Evolutionary conservation across 1,140 invertebrate species (phyloP), one percentile per base, ranked within the genome.

Genomic region (Ceratina australensis): DNA sequence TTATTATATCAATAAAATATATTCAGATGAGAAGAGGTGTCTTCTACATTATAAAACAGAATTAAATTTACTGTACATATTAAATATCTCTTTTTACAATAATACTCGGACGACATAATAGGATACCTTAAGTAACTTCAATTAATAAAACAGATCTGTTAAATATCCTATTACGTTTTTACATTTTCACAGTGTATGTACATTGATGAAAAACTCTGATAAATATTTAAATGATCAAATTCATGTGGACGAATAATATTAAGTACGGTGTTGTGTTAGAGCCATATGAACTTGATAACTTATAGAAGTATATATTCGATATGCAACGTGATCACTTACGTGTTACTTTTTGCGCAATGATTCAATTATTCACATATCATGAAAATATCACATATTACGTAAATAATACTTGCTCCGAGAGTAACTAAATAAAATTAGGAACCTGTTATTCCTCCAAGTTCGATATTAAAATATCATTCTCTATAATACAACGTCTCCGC

Each of bases 341-440:
- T 52, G 69, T 20, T 22, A 60, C 26, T 71, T 22, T 71, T 77
- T 77, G 74, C 71, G 74, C 66, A 71, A 22, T 18, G 18, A 60
- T 63, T 63, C 52, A 52, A 77, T 61, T 61, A 26, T 68, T 68
- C 47, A 28, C 66, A n/a, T n/a, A n/a, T n/a, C n/a, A 8, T 42
- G 0, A 68, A 68, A 60, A 49, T 76, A 71, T 77, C 67, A 77
- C 67, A 61, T 60, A 15, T 49, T 57, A 33, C 2, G 22, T 64
- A 64, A 63, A 72, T 63, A 63, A 22, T 71, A 71, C n/a, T 61
- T 50, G 3, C 22, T 22, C 18, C 12, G 24, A 61, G 16, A 50
- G 24, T 18, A 33, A 49, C n/a, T 72, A 18, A 42, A 42, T 33
- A 33, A 63, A 72, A 61, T 15, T 52, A 72, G 28, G 49, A 50